Evolutionary conservation across 2,888 invertebrate species (phyloP).

Genomic region (Troilus luridus): DNA sequence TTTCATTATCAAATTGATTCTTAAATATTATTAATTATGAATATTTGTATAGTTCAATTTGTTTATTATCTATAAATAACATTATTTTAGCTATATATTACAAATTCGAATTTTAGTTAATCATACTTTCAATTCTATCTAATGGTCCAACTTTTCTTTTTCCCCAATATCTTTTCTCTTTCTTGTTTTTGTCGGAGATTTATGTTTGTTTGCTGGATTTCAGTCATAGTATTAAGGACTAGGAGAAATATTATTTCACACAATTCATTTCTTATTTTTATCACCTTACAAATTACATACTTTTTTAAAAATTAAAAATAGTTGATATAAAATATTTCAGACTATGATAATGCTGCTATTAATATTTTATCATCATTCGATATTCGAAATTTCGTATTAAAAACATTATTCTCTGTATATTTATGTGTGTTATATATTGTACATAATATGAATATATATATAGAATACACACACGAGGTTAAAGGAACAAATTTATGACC

Average conservation of each 20-base stretch:
- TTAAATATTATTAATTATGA: too few species aligned
- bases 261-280: not conserved
- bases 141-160: not conserved
- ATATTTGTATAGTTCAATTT: not conserved
- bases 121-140: not conserved
- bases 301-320: not conserved
- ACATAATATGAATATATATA: too few species aligned
- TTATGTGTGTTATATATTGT: too few species aligned
- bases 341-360: not conserved
- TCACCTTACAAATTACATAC: not conserved
- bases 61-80: not conserved
- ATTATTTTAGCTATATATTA: not conserved
- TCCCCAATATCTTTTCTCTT: not conserved
- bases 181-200: not conserved
- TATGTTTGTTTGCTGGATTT: constrained; percentile 4
- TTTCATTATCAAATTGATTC: too few species aligned
- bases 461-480: too few species aligned
- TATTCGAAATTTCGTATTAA: not conserved
- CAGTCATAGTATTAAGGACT: not conserved
- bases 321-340: not conserved
- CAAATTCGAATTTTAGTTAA: not conserved
- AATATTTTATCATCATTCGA: not conserved
- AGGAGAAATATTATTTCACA: not conserved
- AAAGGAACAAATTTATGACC: not conserved
- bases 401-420: not conserved